Evolutionary conservation across 2,888 invertebrate genomes (phyloP), one percentile per base, ranked within the genome.

Genomic region (Pemphredon lugubris): DNA sequence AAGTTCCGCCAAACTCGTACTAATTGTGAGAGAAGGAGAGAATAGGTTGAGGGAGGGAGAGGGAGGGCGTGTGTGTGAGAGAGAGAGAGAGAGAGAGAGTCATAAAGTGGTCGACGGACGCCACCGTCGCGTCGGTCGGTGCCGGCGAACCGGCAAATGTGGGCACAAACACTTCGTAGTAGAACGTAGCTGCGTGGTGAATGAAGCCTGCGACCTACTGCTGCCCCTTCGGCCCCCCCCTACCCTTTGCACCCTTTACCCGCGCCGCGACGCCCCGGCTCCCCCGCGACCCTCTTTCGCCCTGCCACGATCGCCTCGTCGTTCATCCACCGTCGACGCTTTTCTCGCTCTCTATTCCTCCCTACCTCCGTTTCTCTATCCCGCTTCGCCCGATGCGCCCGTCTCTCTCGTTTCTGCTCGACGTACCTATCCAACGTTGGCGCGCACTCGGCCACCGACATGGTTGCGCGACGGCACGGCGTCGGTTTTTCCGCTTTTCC

Each of bases 231-330:
- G 60, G 47, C 90, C 91, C 42, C 91, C 90, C 40, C 91, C 91
- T 82, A 91, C 91, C 83, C 91, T 91, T 81, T 91, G 90, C 85
- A 90, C 90, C 90, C 91, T 90, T 91, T 90, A 71, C 45, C 51
- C 48, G 18, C 69, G 16, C 0, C 48, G 7, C 3, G n/a, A 2
- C 45, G 3, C 13, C 32, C 34, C 37, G 42, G 21, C 30, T 16
- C 18, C 30, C 14, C 0, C 7, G 5, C 44, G 0, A 14, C 6
- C 18, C 6, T 6, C 9, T 11, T 21, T 23, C 21, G 37, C 30
- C 34, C 34, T n/a, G n/a, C n/a, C n/a, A n/a, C n/a, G n/a, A n/a
- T n/a, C n/a, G n/a, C n/a, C n/a, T n/a, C n/a, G n/a, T n/a, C n/a
- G n/a, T n/a, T n/a, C n/a, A n/a, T n/a, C n/a, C n/a, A n/a, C n/a